A percentile compares a stretch with the other conserved stretches of the same genome.
Conservation (phyloP, 2,888 invertebrate genomes). For the Norana najaformis region DNA sequence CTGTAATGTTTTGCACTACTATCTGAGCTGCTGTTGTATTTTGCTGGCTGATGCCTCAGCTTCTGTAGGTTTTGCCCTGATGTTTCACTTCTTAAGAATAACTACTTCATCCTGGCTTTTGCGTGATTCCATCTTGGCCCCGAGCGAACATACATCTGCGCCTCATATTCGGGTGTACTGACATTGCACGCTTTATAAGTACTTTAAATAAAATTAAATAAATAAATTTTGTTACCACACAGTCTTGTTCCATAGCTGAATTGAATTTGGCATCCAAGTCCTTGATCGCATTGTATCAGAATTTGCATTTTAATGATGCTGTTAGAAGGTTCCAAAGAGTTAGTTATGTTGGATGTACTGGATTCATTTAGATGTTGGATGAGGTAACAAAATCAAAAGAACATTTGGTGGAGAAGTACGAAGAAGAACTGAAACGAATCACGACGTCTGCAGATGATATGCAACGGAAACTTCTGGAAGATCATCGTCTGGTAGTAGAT, state of each 20-base stretch:
- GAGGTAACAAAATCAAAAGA: slow-evolving; percentile 56
- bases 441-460: slow-evolving; percentile 45
- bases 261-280: background rate
- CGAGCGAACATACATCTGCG: too few relatives aligned
- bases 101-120: too few relatives aligned
- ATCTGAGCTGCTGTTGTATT: too few relatives aligned
- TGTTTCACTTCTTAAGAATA: too few relatives aligned
- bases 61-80: too few relatives aligned
- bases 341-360: slow-evolving; percentile 39
- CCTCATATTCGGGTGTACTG: too few relatives aligned
- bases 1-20: too few relatives aligned
- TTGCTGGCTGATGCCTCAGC: too few relatives aligned
- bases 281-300: background rate
- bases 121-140: too few relatives aligned
- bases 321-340: background rate
- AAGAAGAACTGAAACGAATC: slow-evolving; percentile 50
- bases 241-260: too few relatives aligned
- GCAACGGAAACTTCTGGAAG: slow-evolving; percentile 42
- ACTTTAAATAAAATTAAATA: background rate
- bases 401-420: slow-evolving; percentile 52
- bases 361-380: slow-evolving; percentile 45
- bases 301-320: background rate
- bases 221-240: background rate
- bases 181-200: too few relatives aligned
- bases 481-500: slow-evolving; percentile 31